These are phyloP conservation scores for Adelges cooleyi DNA, from an alignment of 1,140 invertebrate species.

Conservation along the genomic window DNA sequence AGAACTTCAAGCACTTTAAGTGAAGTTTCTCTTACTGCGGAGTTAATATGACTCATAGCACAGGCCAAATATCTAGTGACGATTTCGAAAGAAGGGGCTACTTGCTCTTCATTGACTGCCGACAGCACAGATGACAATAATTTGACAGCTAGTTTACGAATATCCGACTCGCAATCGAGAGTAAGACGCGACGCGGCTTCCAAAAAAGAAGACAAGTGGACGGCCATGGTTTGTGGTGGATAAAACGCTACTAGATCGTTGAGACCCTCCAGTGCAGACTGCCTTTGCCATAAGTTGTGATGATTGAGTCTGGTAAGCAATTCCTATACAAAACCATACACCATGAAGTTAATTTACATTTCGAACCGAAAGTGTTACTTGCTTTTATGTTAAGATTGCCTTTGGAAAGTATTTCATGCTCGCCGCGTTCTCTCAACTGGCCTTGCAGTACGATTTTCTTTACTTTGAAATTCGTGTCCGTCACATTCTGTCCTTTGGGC, in stretches of 20 bases:
- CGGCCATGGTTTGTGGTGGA: slow-evolving; percentile 43
- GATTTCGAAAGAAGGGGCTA: slow-evolving; percentile 57
- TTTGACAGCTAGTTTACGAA: slow-evolving; percentile 55
- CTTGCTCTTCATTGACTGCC: slow-evolving; percentile 35
- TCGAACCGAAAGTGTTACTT: slow-evolving; percentile 26
- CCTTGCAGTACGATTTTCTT: slow-evolving; percentile 70
- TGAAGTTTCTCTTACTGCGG: slow-evolving; percentile 66
- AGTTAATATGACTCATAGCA: slow-evolving; percentile 75
- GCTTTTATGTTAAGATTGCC: slow-evolving; percentile 61
- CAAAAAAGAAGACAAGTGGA: slow-evolving; percentile 53
- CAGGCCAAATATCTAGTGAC: slow-evolving; percentile 66
- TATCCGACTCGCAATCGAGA: slow-evolving; percentile 57
- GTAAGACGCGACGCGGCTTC: slow-evolving; percentile 54
- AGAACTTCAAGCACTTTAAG: slow-evolving; percentile 61
- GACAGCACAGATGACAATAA: slow-evolving; percentile 40
- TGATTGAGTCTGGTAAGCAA: slow-evolving; percentile 61
- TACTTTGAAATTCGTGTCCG: slow-evolving; percentile 75
- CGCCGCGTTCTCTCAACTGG: slow-evolving; percentile 54
- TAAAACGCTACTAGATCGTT: slow-evolving; percentile 51
- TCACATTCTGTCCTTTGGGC: slow-evolving; percentile 70
- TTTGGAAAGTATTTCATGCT: slow-evolving; percentile 51
- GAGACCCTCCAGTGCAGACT: slow-evolving; percentile 56
- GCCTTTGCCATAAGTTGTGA: slow-evolving; percentile 58
- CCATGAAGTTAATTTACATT: slow-evolving; percentile 2
- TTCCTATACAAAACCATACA: slow-evolving; percentile 44